phyloP scores from a whole-genome alignment of 2,797 vertebrate genomes.

The Nothura maculosa region DNA sequence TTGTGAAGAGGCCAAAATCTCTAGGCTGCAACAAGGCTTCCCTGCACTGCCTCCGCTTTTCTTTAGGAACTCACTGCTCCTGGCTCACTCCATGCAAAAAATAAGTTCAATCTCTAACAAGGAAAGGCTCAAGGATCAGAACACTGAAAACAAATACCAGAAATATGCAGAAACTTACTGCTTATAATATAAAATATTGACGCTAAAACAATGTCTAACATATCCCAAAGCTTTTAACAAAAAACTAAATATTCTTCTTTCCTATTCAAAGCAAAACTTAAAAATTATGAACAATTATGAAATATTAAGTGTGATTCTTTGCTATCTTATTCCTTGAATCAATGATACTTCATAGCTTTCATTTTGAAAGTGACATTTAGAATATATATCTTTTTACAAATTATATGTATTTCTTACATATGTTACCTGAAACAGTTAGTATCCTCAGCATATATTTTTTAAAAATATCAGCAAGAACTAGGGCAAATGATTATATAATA shows the following conservation, averaged over 20 bases:
- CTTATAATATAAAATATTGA: neutral
- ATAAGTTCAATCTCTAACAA: neutral
- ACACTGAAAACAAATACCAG: neutral
- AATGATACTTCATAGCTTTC: neutral
- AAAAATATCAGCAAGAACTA: neutral
- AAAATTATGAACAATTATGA: neutral
- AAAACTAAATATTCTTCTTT: neutral
- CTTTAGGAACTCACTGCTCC: neutral
- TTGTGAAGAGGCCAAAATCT: neutral
- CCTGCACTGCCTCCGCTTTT: neutral
- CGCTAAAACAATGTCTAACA: neutral
- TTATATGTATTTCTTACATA: neutral
- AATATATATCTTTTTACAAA: neutral
- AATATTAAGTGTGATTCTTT: neutral
- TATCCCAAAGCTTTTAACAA: neutral
- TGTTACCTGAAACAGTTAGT: neutral
- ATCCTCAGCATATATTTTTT: neutral
- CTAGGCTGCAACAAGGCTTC: neutral
- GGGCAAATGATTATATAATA: neutral
- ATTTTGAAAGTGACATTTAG: neutral
- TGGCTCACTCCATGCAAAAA: neutral
- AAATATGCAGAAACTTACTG: neutral
- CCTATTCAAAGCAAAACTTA: neutral
- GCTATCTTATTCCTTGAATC: neutral
- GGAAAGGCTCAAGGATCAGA: neutral